Evolutionary conservation across 2,888 invertebrate species (phyloP), one percentile per base, ranked within the genome.

Genomic region (Isotomurus palustris): DNA sequence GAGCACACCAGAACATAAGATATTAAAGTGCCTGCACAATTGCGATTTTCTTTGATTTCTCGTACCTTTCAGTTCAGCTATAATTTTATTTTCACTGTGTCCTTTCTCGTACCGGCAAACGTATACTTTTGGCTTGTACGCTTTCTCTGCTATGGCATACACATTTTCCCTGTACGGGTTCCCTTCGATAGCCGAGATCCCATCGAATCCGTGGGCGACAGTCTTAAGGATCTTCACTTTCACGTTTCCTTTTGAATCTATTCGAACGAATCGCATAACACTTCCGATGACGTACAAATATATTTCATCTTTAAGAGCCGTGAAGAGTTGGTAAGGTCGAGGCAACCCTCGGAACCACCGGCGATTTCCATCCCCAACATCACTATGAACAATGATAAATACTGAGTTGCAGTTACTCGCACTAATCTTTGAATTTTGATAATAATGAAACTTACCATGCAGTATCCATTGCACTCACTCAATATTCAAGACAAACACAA

Each of bases 141-240:
- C 40, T 19, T 51, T 67, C 50, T 67, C 67, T 8, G 65, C 67
- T n/a, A 67, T n/a, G 12, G 67, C 67, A 28, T 60, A 68, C 21
- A 62, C 56, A n/a, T n/a, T n/a, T 29, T 58, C 56, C 12, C 41
- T 43, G n/a, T 35, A 43, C 6, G 56, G 65, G 53, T 51, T 56
- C n/a, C 63, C 63, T 52, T 58, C 60, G n/a, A 68, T 24, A 4
- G 56, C 45, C 6, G 59, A 50, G 12, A 68, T 58, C 4, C 67
- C 67, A 21, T 63, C 62, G 6, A 63, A 55, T n/a, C 56, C 57
- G 27, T 63, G 64, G 19, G 53, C 49, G 52, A 68, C 61, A 5
- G 55, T 44, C 17, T 58, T 49, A 12, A 66, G 49, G 21, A 66
- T 50, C n/a, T 62, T 43, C 1, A 57, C 36, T 38, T 36, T 54